Conservation (phyloP, 2,888 invertebrate species). For the Drosophila vallismaia region DNA sequence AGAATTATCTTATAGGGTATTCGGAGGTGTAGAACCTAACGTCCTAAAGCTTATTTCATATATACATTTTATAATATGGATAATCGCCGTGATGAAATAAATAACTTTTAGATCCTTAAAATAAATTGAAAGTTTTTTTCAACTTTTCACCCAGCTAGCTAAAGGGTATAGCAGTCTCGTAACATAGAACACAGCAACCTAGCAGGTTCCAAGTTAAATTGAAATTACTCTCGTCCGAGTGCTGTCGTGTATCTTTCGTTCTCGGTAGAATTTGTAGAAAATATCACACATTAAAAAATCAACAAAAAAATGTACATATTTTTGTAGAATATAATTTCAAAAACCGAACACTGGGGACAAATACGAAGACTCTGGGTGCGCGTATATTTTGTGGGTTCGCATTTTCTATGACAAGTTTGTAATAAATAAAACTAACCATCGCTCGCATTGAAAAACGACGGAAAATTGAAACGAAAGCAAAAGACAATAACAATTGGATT, state of each 20-base stretch:
- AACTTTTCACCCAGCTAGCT: background rate
- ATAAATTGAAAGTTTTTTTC: background rate
- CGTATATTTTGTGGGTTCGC: conserved; percentile 41
- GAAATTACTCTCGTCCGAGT: conserved; percentile 59
- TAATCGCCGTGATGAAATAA: background rate
- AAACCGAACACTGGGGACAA: conserved; percentile 42
- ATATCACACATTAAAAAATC: conserved; percentile 51
- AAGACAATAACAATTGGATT: conserved; percentile 27
- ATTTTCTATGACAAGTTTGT: conserved; percentile 45
- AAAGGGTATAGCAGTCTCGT: background rate
- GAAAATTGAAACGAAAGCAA: conserved; percentile 9
- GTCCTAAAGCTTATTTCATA: too few relatives aligned
- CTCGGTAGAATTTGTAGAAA: conserved; percentile 70
- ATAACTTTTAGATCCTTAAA: background rate
- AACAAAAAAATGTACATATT: conserved; percentile 58
- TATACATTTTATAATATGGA: too few relatives aligned
- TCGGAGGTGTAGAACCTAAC: background rate
- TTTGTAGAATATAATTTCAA: conserved; percentile 46
- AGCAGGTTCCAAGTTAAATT: conserved; percentile 26
- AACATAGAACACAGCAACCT: background rate
- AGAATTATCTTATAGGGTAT: conserved; percentile 13
- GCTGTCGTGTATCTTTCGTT: conserved; percentile 54
- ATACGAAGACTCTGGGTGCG: conserved; percentile 35
- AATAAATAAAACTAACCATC: conserved; percentile 20
- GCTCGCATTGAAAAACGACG: conserved; percentile 13